A percentile compares a stretch with the other conserved stretches of the same genome.
These are phyloP conservation scores for Cydia pomonella DNA, from an alignment of 1,140 invertebrate species.

Conservation along the genomic window DNA sequence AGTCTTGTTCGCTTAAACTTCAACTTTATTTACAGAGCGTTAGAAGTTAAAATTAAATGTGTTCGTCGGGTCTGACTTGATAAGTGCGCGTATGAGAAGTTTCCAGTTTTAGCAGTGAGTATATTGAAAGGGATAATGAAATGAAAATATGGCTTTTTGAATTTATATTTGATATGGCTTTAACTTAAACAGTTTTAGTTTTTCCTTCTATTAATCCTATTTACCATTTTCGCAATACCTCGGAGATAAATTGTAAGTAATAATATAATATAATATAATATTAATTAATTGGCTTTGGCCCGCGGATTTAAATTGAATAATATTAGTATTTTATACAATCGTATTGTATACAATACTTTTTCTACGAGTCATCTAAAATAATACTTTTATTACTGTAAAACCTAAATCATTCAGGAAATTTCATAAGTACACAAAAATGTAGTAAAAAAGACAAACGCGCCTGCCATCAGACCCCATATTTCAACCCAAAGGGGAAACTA, in stretches of 20 bases:
- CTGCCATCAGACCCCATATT: no score
- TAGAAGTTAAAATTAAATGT: conserved; percentile 19
- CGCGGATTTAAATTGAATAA: no score
- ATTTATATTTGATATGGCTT: neutral
- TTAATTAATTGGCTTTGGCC: no score
- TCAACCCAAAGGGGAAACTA: no score
- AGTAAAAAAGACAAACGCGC: no score
- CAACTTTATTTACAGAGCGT: neutral
- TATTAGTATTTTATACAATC: no score
- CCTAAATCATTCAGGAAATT: no score
- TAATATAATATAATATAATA: no score
- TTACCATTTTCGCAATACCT: neutral
- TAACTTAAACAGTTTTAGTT: neutral
- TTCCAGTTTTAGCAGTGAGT: conserved; percentile 1
- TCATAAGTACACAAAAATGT: no score
- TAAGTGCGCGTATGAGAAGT: conserved; percentile 7
- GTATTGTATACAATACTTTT: no score
- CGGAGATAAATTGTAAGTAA: neutral
- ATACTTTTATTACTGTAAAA: no score
- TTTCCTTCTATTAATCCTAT: neutral
- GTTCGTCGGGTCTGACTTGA: neutral
- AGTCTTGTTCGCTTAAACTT: neutral
- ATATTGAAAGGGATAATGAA: conserved; percentile 1
- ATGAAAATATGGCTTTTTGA: conserved; percentile 5
- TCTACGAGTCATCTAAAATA: no score